phyloP scores from a whole-genome alignment of 2,888 invertebrate genomes.

The Erannis defoliaria region DNA sequence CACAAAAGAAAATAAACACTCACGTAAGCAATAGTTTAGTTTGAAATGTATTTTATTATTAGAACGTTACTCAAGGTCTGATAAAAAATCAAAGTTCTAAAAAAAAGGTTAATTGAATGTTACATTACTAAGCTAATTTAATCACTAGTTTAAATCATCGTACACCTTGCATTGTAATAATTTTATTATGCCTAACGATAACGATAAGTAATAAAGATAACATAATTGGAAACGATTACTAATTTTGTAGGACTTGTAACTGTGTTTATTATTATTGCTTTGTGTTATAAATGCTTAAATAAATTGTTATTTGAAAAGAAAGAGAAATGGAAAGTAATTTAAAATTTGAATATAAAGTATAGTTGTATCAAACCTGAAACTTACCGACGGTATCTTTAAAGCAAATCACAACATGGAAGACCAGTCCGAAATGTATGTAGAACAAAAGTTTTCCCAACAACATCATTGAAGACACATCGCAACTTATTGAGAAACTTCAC shows the following conservation, averaged over 20 bases:
- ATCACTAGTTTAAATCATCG: not conserved
- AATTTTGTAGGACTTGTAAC: conserved; percentile 19
- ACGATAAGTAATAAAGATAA: conserved; percentile 46
- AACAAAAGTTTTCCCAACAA: conserved; percentile 83
- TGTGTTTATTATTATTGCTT: not conserved
- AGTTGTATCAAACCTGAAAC: conserved; percentile 43
- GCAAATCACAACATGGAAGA: conserved; percentile 85
- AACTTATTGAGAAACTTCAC: conserved; percentile 65
- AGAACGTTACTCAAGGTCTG: not conserved
- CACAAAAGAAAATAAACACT: not conserved
- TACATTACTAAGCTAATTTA: not conserved
- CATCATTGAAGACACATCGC: conserved; percentile 82
- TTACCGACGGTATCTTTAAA: conserved; percentile 83
- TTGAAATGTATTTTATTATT: not conserved
- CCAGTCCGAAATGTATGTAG: conserved; percentile 83
- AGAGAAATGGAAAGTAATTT: not conserved
- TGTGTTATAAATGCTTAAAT: not conserved
- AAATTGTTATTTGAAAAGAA: not conserved
- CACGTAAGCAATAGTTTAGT: too few species aligned
- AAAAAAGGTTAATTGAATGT: not conserved
- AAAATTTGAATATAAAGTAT: not conserved
- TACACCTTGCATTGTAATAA: conserved; percentile 7
- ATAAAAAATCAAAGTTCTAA: not conserved
- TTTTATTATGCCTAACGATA: conserved; percentile 27
- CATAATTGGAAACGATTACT: conserved; percentile 34